These are phyloP conservation scores for Xyrichtys novacula DNA, from an alignment of 2,797 vertebrate species.

Conservation along the genomic window DNA sequence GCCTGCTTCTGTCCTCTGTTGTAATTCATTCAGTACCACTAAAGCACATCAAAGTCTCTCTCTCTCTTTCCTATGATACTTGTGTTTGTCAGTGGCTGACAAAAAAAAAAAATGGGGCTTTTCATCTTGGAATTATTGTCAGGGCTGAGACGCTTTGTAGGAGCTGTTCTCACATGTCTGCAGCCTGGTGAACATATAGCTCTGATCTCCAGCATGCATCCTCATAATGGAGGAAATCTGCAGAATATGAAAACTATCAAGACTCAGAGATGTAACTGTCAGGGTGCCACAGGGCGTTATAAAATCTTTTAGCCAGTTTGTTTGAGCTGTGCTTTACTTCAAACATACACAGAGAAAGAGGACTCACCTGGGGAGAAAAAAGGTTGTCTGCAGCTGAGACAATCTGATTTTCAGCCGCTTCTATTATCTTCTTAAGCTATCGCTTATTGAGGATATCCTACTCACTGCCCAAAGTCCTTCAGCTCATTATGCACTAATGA, in stretches of 20 bases:
- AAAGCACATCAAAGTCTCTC: conserved; percentile 64
- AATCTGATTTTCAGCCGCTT: conserved; percentile 60
- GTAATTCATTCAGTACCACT: conserved; percentile 59
- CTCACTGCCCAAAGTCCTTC: conserved; percentile 67
- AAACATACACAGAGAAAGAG: conserved; percentile 64
- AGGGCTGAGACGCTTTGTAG: conserved; percentile 64
- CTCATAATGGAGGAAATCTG: conserved; percentile 57
- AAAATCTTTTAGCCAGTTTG: conserved; percentile 63
- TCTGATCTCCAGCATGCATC: conserved; percentile 70
- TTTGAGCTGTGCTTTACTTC: conserved; percentile 70
- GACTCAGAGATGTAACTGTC: conserved; percentile 45
- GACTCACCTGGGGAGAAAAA: conserved; percentile 80
- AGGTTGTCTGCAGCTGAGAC: conserved; percentile 59
- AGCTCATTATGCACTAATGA: conserved; percentile 75
- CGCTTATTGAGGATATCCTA: conserved; percentile 72
- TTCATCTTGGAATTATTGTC: conserved; percentile 63
- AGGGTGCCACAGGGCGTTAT: conserved; percentile 65
- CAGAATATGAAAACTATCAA: conserved; percentile 60
- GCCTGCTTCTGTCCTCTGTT: conserved; percentile 40
- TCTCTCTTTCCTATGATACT: conserved; percentile 48
- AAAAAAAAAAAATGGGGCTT: conserved; percentile 29
- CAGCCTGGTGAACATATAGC: conserved; percentile 47
- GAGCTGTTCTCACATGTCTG: conserved; percentile 54
- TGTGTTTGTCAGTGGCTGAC: conserved; percentile 59
- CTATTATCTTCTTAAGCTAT: conserved; percentile 65